A percentile compares a stretch with the other conserved stretches of the same genome.
Evolutionary conservation across 23 tunicate species (phyloP).

Genomic region (Ciona savignyi): DNA sequence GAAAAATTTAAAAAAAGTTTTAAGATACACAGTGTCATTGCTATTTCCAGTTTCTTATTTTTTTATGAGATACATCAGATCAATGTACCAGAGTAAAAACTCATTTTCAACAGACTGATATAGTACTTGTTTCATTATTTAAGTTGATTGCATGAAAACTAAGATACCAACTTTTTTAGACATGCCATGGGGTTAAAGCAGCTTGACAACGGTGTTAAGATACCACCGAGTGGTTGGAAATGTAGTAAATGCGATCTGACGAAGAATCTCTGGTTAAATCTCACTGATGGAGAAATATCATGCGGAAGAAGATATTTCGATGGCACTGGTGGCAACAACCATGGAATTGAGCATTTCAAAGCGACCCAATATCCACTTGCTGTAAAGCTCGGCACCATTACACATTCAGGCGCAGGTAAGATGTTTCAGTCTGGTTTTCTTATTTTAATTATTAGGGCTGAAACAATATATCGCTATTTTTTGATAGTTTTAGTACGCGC

Average conservation of each 20-base stretch:
- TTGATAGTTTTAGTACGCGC: too few species aligned
- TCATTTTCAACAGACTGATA: too few species aligned
- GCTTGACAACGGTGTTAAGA: slow-evolving; percentile 78
- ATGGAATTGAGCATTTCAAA: slow-evolving; percentile 73
- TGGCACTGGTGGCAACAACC: slow-evolving; percentile 89
- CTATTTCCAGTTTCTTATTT: too few species aligned
- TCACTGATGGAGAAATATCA: slow-evolving; percentile 74
- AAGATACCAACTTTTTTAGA: too few species aligned
- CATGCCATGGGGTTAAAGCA: slow-evolving; percentile 57
- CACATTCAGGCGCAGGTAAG: slow-evolving; percentile 62
- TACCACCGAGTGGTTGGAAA: slow-evolving; percentile 95
- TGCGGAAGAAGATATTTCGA: slow-evolving; percentile 88
- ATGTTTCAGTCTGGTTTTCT: too few species aligned
- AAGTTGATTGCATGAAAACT: too few species aligned
- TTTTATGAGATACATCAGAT: too few species aligned
- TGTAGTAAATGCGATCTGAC: slow-evolving; percentile 76
- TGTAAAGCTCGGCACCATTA: slow-evolving; percentile 95
- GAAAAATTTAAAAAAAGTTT: too few species aligned
- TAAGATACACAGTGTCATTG: too few species aligned
- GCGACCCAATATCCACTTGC: slow-evolving; percentile 82
- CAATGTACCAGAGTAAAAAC: too few species aligned
- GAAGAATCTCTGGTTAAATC: slow-evolving; percentile 83
- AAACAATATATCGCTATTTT: too few species aligned
- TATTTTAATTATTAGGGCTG: neutral
- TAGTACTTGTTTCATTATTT: too few species aligned